A percentile compares a stretch with the other conserved stretches of the same genome.
Evolutionary conservation across 35 echinoderm and acorn worm species (phyloP).

Genomic region (Hemicentrotus pulcherrimus): DNA sequence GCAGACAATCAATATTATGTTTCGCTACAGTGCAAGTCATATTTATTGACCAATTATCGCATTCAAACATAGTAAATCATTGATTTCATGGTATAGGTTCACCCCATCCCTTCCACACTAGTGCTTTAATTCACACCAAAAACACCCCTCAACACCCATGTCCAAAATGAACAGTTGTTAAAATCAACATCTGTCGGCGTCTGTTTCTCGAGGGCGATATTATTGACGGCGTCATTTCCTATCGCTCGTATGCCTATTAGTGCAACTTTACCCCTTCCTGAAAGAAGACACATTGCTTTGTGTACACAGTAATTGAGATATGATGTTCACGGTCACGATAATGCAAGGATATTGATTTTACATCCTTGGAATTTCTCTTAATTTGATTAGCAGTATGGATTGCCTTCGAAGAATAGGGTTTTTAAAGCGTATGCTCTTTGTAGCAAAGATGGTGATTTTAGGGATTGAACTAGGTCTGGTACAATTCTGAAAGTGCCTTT

Average conservation of each 20-base stretch:
- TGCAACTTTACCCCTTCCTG: neutral
- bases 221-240: neutral
- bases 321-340: constrained; percentile 10
- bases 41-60: too few relatives aligned
- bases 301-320: constrained; percentile 32
- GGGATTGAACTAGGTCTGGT: neutral
- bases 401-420: neutral
- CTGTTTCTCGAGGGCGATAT: neutral
- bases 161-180: neutral
- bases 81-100: too few relatives aligned
- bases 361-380: neutral
- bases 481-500: neutral
- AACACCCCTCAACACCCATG: neutral
- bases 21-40: too few relatives aligned
- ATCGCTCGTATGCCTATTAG: neutral
- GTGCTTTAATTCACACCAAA: neutral
- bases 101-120: neutral
- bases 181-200: neutral
- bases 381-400: constrained; percentile 35
- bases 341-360: constrained; percentile 24
- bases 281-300: neutral
- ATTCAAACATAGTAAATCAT: too few relatives aligned
- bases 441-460: neutral
- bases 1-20: too few relatives aligned
- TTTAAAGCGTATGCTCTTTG: neutral